phyloP scores from a whole-genome alignment of 2,113 vertebrate species.

The Labeo rohita region DNA sequence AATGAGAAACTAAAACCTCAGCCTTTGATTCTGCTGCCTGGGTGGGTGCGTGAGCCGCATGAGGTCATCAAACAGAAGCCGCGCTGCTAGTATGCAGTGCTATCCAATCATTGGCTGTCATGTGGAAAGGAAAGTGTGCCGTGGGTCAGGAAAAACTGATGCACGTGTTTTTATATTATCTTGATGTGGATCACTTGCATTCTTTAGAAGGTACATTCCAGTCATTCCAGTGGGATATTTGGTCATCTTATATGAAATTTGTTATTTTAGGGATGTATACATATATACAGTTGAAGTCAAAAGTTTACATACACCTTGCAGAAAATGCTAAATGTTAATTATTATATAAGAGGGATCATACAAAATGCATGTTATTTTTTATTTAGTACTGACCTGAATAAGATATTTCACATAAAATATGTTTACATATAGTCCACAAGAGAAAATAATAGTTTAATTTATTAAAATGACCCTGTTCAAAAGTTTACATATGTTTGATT shows the following conservation, averaged over 20 bases:
- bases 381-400: no score
- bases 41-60: conserved; percentile 5
- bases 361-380: no score
- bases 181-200: background rate
- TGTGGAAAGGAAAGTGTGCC: background rate
- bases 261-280: background rate
- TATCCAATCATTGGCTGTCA: conserved; percentile 5
- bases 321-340: no score
- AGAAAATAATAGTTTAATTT: no score
- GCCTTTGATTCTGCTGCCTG: conserved; percentile 28
- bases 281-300: no score
- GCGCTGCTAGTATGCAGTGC: background rate
- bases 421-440: no score
- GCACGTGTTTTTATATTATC: background rate
- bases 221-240: background rate
- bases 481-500: no score
- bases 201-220: background rate
- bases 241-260: background rate
- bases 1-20: conserved; percentile 28
- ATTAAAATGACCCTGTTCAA: no score
- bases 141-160: background rate
- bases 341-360: no score
- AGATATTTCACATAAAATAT: no score
- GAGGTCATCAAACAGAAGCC: conserved; percentile 28
- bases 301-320: no score